Conservation (phyloP, 1,140 invertebrate genomes). For the Brachionus asplanchnoidis region DNA sequence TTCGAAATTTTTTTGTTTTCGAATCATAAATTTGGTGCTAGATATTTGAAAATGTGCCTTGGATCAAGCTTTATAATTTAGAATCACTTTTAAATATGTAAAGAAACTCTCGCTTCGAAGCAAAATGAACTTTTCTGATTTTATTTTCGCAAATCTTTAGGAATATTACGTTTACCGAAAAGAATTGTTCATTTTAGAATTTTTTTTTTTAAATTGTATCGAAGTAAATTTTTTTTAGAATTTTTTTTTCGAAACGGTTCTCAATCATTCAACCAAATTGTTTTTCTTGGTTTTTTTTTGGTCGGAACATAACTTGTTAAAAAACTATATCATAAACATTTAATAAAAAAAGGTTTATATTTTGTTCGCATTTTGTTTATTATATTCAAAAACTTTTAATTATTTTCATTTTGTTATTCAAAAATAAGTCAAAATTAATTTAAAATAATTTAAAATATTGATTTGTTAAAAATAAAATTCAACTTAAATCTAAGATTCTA, state of each 20-base stretch:
- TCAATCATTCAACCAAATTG: neutral
- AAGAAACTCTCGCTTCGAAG: slow-evolving; percentile 3
- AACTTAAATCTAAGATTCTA: neutral
- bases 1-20: neutral
- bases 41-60: neutral
- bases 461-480: slow-evolving; percentile 7
- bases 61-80: neutral
- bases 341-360: neutral
- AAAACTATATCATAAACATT: neutral
- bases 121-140: neutral
- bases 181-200: neutral
- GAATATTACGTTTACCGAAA: neutral
- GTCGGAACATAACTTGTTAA: neutral
- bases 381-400: neutral
- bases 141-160: neutral
- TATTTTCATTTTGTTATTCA: neutral
- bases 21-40: slow-evolving; percentile 3
- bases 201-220: slow-evolving; percentile 11
- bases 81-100: neutral
- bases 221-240: neutral
- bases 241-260: neutral
- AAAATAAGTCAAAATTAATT: neutral
- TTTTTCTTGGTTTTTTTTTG: neutral
- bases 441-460: neutral
- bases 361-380: neutral